Evolutionary conservation across 2,888 invertebrate species (phyloP).

Genomic region (Cephus spinipes): DNA sequence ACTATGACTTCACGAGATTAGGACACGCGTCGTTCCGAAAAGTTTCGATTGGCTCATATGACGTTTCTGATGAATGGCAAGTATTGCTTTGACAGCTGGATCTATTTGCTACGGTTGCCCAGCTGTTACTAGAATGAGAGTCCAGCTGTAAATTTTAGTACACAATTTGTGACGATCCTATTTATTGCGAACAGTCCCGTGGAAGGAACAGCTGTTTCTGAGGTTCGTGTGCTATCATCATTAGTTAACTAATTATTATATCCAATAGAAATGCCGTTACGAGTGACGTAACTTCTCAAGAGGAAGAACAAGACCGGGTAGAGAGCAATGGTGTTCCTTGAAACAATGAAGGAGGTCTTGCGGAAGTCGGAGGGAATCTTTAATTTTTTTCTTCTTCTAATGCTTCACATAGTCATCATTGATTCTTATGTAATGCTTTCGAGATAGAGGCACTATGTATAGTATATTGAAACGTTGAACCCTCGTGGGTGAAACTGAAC

Average conservation of each 20-base stretch:
- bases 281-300: conserved; percentile 38
- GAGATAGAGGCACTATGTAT: not conserved
- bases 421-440: not conserved
- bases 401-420: conserved; percentile 9
- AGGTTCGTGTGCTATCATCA: conserved; percentile 6
- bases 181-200: not conserved
- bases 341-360: conserved; percentile 10
- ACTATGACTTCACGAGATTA: not conserved
- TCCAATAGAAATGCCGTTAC: conserved; percentile 37
- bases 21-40: not conserved
- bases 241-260: conserved; percentile 8
- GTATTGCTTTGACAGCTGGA: not conserved
- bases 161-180: not conserved
- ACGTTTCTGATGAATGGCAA: not conserved
- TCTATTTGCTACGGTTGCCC: not conserved
- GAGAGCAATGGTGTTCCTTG: conserved; percentile 9
- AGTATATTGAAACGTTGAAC: not conserved
- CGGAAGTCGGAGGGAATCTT: not conserved
- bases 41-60: not conserved
- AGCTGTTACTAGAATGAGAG: not conserved
- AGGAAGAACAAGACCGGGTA: not conserved
- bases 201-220: not conserved
- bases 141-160: not conserved
- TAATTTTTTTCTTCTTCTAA: conserved; percentile 6
- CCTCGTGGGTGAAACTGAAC: not conserved